Evolutionary conservation across 1,140 invertebrate genomes (phyloP), one percentile per base, ranked within the genome.

Genomic region (Calycopis cecrops): DNA sequence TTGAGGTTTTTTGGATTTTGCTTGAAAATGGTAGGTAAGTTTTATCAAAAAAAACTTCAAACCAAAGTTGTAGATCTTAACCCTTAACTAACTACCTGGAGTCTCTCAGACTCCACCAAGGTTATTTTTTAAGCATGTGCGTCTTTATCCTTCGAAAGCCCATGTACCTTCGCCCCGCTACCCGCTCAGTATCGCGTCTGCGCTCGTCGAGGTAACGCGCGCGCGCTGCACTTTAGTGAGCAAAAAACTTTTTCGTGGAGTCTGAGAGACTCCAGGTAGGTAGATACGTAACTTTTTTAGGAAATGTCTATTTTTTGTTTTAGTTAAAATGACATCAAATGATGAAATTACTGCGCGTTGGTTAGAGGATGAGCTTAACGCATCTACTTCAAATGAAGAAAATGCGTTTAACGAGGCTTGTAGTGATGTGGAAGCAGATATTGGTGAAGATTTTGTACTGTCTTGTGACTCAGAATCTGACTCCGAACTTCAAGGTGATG

Each of bases 201-300:
- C 35, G 9, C 3, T 37, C 35, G 35, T 37, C 35, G 8, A 4
- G 35, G 35, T 9, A 3, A 9, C 3, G n/a, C 35, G 35, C 2
- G 35, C n/a, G 35, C 34, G 34, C 9, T 37, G 35, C 35, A 37
- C n/a, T 37, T 37, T 37, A n/a, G 35, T 37, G 35, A 37, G 35
- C n/a, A 37, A 4, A 37, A 37, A 37, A 4, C 35, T 37, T 4
- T 37, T 3, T 37, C 35, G n/a, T n/a, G 35, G 35, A 37, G 35
- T 37, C 35, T 37, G 35, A 37, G 35, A 37, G 35, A 35, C 34
- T 35, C 34, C 34, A 35, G 34, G 34, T 35, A 35, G 34, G 34
- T 35, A 35, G 4, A 7, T 37, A 37, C 1, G 35, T 9, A 9
- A 37, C 9, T 37, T 37, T 37, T 37, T 37, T n/a, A 9, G 3